Conservation (phyloP, 2,113 vertebrate genomes). For the Podiceps cristatus region DNA sequence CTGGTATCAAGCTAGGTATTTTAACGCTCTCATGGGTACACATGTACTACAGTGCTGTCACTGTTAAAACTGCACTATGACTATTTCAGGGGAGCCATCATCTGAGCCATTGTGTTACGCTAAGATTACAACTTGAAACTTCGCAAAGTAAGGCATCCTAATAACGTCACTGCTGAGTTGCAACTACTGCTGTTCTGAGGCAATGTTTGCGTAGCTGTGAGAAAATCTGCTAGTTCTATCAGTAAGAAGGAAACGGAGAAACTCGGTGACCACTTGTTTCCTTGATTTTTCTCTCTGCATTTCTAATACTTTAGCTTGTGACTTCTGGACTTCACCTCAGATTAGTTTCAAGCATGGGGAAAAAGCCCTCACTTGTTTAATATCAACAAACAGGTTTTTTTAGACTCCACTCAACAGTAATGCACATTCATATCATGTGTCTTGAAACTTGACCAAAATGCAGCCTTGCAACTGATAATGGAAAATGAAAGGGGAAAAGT, state of each 20-base stretch:
- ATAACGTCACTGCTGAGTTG: background rate
- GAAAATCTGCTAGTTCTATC: background rate
- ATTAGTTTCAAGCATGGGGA: background rate
- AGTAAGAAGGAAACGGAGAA: background rate
- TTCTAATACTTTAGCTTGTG: background rate
- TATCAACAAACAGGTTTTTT: background rate
- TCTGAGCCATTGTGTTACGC: background rate
- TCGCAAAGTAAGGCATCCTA: constrained; percentile 11
- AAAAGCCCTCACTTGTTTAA: constrained; percentile 20
- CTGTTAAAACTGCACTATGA: background rate
- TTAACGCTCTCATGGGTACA: background rate
- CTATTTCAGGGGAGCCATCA: background rate
- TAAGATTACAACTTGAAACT: background rate
- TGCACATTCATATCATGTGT: background rate
- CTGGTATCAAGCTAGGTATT: background rate
- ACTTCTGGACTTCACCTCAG: background rate
- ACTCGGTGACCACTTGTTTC: background rate
- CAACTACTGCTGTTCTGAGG: background rate
- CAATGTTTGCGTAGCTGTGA: background rate
- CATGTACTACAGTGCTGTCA: background rate
- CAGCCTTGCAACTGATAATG: background rate
- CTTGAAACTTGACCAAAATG: constrained; percentile 21
- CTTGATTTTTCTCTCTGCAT: background rate
- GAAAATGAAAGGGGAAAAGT: background rate
- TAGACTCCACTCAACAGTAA: constrained; percentile 4